Evolutionary conservation across 2,888 invertebrate species (phyloP).

Genomic region (Chorisops tibialis): DNA sequence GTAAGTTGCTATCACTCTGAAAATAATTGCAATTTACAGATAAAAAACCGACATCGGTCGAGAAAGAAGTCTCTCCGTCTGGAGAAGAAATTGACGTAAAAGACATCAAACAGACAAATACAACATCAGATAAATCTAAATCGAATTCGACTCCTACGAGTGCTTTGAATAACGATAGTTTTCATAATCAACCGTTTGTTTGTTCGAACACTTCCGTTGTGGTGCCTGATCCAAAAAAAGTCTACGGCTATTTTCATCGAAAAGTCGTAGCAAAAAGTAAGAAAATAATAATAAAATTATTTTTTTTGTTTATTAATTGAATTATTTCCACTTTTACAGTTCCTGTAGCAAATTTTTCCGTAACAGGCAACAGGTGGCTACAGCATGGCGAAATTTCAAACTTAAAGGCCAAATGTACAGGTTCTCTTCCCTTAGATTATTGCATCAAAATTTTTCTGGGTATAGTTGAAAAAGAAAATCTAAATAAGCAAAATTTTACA

Average conservation of each 20-base stretch:
- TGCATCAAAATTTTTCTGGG: slow-evolving; percentile 67
- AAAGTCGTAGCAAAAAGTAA: slow-evolving; percentile 67
- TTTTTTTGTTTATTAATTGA: too few species aligned
- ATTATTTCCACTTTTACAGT: slow-evolving; percentile 54
- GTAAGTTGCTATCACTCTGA: too few species aligned
- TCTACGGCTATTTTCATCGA: slow-evolving; percentile 70
- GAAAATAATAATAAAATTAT: too few species aligned
- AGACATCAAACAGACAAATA: slow-evolving; percentile 33
- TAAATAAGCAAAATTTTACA: too few species aligned
- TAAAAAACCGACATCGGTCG: slow-evolving; percentile 26
- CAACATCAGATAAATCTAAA: neutral
- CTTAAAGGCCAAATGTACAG: slow-evolving; percentile 68
- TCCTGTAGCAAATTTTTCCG: slow-evolving; percentile 66
- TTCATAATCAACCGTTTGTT: slow-evolving; percentile 51
- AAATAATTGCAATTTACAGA: too few species aligned
- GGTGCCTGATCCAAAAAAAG: slow-evolving; percentile 62
- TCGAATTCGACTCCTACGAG: neutral
- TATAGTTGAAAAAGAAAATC: too few species aligned
- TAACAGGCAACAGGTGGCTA: slow-evolving; percentile 77
- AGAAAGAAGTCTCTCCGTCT: slow-evolving; percentile 40
- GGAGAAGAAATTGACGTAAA: slow-evolving; percentile 33
- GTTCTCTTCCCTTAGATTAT: slow-evolving; percentile 69
- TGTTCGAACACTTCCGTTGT: slow-evolving; percentile 62
- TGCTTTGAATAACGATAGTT: neutral
- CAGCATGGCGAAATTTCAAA: slow-evolving; percentile 75